Evolutionary conservation across 2,113 vertebrate genomes (phyloP), one percentile per base, ranked within the genome.

Genomic region (Camelus dromedarius): DNA sequence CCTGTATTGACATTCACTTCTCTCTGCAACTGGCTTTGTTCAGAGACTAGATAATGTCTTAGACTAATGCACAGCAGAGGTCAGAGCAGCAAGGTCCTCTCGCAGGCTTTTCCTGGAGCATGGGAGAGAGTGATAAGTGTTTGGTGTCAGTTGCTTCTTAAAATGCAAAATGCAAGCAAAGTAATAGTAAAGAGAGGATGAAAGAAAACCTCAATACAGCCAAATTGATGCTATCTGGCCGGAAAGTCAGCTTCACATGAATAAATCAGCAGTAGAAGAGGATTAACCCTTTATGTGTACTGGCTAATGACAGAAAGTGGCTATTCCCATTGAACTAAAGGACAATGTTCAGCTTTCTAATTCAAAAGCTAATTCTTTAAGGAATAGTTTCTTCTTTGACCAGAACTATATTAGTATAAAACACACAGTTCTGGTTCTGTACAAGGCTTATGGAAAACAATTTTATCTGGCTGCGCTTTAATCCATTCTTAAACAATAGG

Each of bases 331-430:
- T 42, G 38, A 42, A 76, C 22, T 64, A 66, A 64, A 93, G 56
- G 83, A 86, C 75, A 89, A 50, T 26, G 42, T 46, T 72, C 38
- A 87, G 52, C 75, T 58, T 92, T 92, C 83, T 89, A 58, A 69
- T 96, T 95, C 26, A 58, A 84, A 90, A 88, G 79, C 13, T 14
- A 90, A 64, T n/a, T 93, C 67, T 93, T 91, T 48, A 77, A 86
- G 62, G 79, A 91, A 95, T 50, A 89, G 22, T 89, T 96, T 92
- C 75, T 92, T 87, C 79, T 92, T 96, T 92, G 64, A 77, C 75
- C 38, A 89, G 79, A 94, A 52, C 64, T 75, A 64, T 75, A 64
- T 76, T 89, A 70, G 24, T 56, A 69, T 35, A 81, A 96, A 95
- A 82, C 54, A 38, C 4, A 0, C 28, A 90, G 77, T 79, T 93